Conservation (phyloP, 2,113 vertebrate genomes). For the Gadus chalcogrammus region DNA sequence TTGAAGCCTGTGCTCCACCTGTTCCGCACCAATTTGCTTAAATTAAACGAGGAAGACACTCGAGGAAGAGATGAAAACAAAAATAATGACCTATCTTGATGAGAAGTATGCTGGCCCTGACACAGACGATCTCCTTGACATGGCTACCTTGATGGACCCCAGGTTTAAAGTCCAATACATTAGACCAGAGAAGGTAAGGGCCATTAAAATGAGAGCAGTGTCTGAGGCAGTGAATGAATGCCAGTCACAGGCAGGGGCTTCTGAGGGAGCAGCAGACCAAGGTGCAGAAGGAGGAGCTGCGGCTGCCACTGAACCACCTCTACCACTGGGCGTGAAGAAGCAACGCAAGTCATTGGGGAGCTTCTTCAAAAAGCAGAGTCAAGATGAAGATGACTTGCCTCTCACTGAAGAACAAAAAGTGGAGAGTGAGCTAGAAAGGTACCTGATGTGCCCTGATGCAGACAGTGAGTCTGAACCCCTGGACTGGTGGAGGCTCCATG, state of each 20-base stretch:
- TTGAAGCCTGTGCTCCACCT: constrained; percentile 14
- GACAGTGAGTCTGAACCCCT: not conserved
- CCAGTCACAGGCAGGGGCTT: no score
- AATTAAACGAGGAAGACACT: constrained; percentile 12
- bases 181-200: no score
- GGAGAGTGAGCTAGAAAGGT: not conserved
- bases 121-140: no score
- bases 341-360: not conserved
- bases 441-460: not conserved
- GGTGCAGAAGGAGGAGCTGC: not conserved
- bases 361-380: not conserved
- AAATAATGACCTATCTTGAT: not conserved
- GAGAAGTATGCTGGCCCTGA: not conserved
- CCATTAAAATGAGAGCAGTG: no score
- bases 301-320: not conserved
- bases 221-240: no score
- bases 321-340: not conserved
- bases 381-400: not conserved
- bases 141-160: no score
- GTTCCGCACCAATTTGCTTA: not conserved
- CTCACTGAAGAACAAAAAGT: not conserved
- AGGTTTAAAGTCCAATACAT: no score
- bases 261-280: not conserved
- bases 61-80: not conserved
- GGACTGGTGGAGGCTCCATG: not conserved